Evolutionary conservation across 2,113 vertebrate genomes (phyloP).

Genomic region (Brachyhypopomus occidentalis): DNA sequence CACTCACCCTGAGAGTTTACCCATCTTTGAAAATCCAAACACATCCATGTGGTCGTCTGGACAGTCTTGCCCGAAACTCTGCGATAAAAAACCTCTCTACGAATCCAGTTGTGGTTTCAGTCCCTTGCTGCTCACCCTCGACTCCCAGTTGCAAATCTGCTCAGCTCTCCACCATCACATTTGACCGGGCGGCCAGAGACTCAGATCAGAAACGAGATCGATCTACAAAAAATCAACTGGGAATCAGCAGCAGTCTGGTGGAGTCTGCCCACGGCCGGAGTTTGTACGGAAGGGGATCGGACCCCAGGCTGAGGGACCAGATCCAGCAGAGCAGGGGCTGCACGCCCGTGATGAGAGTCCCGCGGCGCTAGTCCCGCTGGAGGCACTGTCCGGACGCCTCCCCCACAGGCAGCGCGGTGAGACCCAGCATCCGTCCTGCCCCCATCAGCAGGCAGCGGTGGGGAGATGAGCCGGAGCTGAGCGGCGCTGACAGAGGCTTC

Average conservation of each 20-base stretch:
- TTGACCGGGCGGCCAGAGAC: neutral
- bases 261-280: conserved; percentile 22
- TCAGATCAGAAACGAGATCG: neutral
- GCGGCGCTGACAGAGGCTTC: conserved; percentile 44
- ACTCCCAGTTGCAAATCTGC: conserved; percentile 17
- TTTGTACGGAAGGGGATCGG: neutral
- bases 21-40: conserved; percentile 76
- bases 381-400: neutral
- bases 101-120: conserved; percentile 45
- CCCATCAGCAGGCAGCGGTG: conserved; percentile 56
- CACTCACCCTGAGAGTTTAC: conserved; percentile 73
- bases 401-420: conserved; percentile 2
- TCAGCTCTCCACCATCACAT: conserved; percentile 24
- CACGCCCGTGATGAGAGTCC: neutral
- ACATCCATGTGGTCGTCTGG: conserved; percentile 62
- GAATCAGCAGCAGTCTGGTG: neutral
- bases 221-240: neutral
- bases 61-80: conserved; percentile 4
- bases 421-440: conserved; percentile 55
- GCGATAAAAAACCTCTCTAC: neutral
- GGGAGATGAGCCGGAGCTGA: conserved; percentile 25
- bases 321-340: conserved; percentile 8
- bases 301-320: neutral
- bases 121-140: neutral
- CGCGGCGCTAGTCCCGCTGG: neutral